Evolutionary conservation across 2,888 invertebrate species (phyloP).

Genomic region (Glaucopsyche alexis): DNA sequence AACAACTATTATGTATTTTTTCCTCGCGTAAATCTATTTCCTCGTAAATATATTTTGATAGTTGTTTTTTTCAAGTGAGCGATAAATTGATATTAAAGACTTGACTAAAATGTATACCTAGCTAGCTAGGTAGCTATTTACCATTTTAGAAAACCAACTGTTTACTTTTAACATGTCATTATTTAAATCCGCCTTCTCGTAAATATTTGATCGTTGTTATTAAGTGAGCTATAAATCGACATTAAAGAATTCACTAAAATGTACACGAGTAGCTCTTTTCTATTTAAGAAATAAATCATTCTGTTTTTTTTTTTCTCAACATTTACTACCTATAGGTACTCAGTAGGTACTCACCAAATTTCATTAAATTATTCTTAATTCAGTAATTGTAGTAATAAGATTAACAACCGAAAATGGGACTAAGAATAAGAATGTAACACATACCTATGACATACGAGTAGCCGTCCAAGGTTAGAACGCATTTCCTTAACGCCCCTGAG

Average conservation of each 20-base stretch:
- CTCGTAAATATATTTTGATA: neutral
- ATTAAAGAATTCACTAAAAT: neutral
- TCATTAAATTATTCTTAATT: too few relatives aligned
- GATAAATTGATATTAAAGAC: neutral
- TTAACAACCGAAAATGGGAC: neutral
- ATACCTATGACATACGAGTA: conserved; percentile 94
- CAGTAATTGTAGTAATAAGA: neutral
- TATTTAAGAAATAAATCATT: too few relatives aligned
- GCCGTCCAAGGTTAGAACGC: conserved; percentile 91
- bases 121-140: too few relatives aligned
- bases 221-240: neutral
- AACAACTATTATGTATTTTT: neutral
- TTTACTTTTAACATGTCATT: too few relatives aligned
- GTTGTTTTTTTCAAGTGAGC: neutral
- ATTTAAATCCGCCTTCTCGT: too few relatives aligned
- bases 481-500: conserved; percentile 84
- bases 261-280: too few relatives aligned
- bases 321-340: too few relatives aligned
- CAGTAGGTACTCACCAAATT: too few relatives aligned
- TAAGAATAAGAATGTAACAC: conserved; percentile 47
- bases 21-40: neutral
- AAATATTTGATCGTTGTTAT: neutral
- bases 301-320: too few relatives aligned
- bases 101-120: neutral
- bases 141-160: too few relatives aligned